Base-by-base conservation (phyloP, 2,113 vertebrate genomes). In the Aegithalos caudatus region DNA sequence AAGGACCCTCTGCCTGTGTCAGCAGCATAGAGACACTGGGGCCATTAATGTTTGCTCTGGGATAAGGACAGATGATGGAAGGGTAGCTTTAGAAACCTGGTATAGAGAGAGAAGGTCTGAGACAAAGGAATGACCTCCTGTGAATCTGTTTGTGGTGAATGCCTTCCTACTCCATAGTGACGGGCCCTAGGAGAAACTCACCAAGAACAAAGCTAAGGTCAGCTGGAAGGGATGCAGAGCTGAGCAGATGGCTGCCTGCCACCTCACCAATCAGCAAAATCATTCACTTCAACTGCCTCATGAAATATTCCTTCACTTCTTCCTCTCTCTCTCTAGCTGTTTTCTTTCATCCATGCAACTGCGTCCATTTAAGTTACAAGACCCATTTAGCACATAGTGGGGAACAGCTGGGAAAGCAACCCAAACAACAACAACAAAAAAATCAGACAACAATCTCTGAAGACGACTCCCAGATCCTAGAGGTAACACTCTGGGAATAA, bases 1-100 rank as follows among this genome's bases (percentile, higher is more conserved):
- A 96, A 95, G 91, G 87, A 77, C 77, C 92, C 81, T 88, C 84
- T 25, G 89, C 78, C 81, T 81, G 90, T 19, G 4, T 90, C 93
- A 95, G 94, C 87, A 90, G 54, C 18, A 86, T 44, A 64, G 56
- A 78, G 53, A 60, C 8, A 1, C 44, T 45, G 76, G 24, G 40
- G 14, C 88, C 86, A 78, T 78, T 86, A 92, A 33, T 0, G 8
- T 31, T 62, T 66, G 62, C n/a, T 82, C 53, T 0, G 0, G 84
- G 78, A 44, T 88, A 77, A 88, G 90, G 90, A 94, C 66, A 77
- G 62, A 91, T 29, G 67, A 95, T 37, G 50, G 2, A 21, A 85
- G 54, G 74, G 62, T 23, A 44, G 70, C 87, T 73, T 66, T 14
- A 89, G 61, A 73, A 77, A 77, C 40, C 73, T 71, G 66, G 54